A percentile compares a stretch with the other conserved stretches of the same genome.
phyloP scores from a whole-genome alignment of 2,888 invertebrate species.

The Archips crataeganus region DNA sequence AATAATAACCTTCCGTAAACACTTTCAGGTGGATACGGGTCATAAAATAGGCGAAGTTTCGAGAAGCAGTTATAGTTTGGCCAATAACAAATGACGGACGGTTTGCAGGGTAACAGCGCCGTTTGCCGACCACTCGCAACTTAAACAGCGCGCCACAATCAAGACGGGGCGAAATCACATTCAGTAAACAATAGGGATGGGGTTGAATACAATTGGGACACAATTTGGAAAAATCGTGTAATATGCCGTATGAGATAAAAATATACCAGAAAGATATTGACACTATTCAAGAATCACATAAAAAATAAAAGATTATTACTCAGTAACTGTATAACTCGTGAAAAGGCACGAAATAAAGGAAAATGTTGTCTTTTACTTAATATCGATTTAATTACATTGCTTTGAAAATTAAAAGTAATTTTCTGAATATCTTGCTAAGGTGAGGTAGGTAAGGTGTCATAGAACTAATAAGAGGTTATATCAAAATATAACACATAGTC shows the following conservation, averaged over 20 bases:
- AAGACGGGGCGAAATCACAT: conserved; percentile 20
- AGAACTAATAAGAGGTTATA: no score
- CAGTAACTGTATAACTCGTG: no score
- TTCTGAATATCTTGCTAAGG: no score
- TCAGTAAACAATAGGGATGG: conserved; percentile 29
- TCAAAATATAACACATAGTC: no score
- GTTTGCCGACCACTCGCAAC: conserved; percentile 28
- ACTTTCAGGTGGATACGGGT: conserved; percentile 34
- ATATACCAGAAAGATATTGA: no score
- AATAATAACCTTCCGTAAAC: conserved; percentile 28
- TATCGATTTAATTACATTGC: no score
- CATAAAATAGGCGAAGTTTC: conserved; percentile 28
- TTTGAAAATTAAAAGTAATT: no score
- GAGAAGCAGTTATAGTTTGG: conserved; percentile 28
- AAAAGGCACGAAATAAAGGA: no score
- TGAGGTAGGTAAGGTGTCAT: no score
- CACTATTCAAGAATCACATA: no score
- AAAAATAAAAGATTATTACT: no score
- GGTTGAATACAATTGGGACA: conserved; percentile 1
- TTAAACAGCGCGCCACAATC: conserved; percentile 29
- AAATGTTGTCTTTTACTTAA: no score
- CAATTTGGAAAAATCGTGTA: background rate
- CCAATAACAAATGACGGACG: conserved; percentile 33
- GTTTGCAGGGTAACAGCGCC: conserved; percentile 23
- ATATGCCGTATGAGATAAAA: background rate